Base-by-base conservation (phyloP, 2,113 vertebrate species). In the Lepus timidus region DNA sequence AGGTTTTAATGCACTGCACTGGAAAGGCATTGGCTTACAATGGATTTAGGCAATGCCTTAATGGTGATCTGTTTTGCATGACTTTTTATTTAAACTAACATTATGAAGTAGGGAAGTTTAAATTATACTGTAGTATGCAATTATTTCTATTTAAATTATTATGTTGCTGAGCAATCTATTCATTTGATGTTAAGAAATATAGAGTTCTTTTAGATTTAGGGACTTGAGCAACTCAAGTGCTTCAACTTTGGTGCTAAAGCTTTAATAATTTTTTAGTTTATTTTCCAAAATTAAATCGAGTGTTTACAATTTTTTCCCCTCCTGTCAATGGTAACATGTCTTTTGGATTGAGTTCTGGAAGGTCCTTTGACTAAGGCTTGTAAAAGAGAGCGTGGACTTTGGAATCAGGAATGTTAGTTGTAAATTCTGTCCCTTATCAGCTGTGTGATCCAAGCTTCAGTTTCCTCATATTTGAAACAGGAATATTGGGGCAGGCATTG, bases 71-170 rank as follows among this genome's bases (percentile, higher is more conserved):
- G 39, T 85, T 85, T 89, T 85, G 49, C 67, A 90, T 0, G 6
- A 44, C n/a, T 97, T 94, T 33, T 61, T 49, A 65, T 88, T 93
- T 95, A 87, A 64, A 23, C n/a, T 87, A 84, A 33, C n/a, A 31
- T 51, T 29, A 70, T 49, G 23, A 73, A 62, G 19, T 13, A 16
- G 44, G 17, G 44, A 67, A 73, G 27, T n/a, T 94, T 88, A 84
- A 93, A 85, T 31, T 81, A 75, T 20, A 52, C 16, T 29, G 65
- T 80, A 71, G 44, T 58, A 9, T 78, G 39, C n/a, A 93, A 36
- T 82, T 55, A 44, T n/a, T 33, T 12, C 25, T 64, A 76, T 83
- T 80, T 31, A 84, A 90, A 80, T 81, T 82, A 61, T 67, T 75
- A 1, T 61, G 84, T 62, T 78, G 55, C 39, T 76, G 55, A 90